Conservation (phyloP, 53 echinoderm and acorn worm species). For the Actinopyga echinites region DNA sequence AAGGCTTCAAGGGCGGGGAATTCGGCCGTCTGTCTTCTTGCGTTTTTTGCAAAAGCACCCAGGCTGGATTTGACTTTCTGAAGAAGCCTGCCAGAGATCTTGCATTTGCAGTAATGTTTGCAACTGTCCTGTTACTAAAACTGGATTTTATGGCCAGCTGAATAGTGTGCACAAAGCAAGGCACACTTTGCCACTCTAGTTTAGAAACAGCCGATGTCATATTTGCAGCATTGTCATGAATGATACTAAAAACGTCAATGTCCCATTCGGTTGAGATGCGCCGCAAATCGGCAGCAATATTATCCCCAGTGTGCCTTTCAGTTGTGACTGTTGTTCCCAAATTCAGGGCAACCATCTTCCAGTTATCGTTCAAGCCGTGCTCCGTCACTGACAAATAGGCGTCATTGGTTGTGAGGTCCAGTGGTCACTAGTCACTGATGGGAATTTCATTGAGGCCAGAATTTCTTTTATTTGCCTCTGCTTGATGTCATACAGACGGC, state of each 20-base stretch:
- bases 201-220: not conserved
- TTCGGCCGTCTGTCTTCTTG: not conserved
- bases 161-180: slow-evolving; percentile 37
- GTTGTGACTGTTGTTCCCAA: slow-evolving; percentile 9
- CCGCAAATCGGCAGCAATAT: slow-evolving; percentile 14
- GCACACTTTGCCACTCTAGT: not conserved
- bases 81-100: slow-evolving; percentile 3
- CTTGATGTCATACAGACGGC: not conserved
- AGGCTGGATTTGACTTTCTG: slow-evolving; percentile 5
- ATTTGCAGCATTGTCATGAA: slow-evolving; percentile 31
- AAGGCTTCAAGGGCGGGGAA: not conserved
- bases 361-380: slow-evolving; percentile 3
- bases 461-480: not conserved
- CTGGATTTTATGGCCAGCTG: slow-evolving; percentile 22
- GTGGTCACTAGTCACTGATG: not conserved
- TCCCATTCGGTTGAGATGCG: not conserved
- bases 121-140: not conserved
- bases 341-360: not conserved
- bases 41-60: not conserved
- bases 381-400: slow-evolving; percentile 7
- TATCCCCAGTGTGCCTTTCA: not conserved
- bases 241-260: not conserved
- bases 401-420: slow-evolving; percentile 15
- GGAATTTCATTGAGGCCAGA: not conserved
- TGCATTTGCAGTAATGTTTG: not conserved